These are phyloP conservation scores for Alitta virens DNA, from an alignment of 2,888 invertebrate species.

Conservation along the genomic window DNA sequence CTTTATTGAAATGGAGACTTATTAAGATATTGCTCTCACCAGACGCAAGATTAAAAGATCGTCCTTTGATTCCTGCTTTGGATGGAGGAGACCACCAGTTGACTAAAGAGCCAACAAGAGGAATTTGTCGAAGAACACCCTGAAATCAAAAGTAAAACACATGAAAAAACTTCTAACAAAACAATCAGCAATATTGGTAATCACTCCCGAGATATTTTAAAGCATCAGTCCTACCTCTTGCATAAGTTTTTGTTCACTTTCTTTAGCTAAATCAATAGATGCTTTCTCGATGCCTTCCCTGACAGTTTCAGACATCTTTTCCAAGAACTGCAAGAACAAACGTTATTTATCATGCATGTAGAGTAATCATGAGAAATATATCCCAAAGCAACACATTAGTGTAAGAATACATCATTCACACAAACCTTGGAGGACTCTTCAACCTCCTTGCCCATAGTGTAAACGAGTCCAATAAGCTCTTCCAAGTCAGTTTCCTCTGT, in stretches of 20 bases:
- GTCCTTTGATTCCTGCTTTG: slow-evolving; percentile 73
- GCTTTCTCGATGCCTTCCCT: slow-evolving; percentile 89
- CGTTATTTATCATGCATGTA: no score
- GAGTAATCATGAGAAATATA: background rate
- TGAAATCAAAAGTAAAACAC: no score
- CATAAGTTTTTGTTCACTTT: slow-evolving; percentile 85
- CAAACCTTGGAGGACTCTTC: slow-evolving; percentile 79
- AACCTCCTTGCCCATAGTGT: slow-evolving; percentile 83
- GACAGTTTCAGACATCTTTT: slow-evolving; percentile 93
- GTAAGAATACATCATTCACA: background rate
- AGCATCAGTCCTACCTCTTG: slow-evolving; percentile 76
- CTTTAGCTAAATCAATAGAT: slow-evolving; percentile 84
- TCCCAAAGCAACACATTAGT: background rate
- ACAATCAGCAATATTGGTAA: background rate
- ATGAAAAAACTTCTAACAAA: background rate
- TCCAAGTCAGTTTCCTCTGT: slow-evolving; percentile 92
- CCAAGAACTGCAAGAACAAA: slow-evolving; percentile 67
- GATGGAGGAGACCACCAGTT: slow-evolving; percentile 94
- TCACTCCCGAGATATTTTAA: no score
- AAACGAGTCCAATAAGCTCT: slow-evolving; percentile 78
- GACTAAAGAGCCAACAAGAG: slow-evolving; percentile 88
- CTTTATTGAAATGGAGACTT: no score
- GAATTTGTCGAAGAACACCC: slow-evolving; percentile 89
- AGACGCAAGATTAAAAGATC: slow-evolving; percentile 73
- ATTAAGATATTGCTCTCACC: no score